Conservation (phyloP, 2,113 vertebrate genomes). For the Crotalus helleri region DNA sequence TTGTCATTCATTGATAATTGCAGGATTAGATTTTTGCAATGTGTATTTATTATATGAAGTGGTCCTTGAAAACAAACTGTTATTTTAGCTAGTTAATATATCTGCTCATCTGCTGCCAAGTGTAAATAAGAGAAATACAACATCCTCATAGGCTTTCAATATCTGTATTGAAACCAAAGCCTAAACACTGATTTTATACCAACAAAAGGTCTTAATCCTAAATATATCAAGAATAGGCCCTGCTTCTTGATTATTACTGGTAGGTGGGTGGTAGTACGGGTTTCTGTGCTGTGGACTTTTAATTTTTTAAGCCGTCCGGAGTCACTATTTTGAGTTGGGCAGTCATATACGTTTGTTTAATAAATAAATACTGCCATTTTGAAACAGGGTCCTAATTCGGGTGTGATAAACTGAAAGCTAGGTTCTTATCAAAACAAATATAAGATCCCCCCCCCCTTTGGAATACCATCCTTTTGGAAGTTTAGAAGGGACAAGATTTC, state of each 20-base stretch:
- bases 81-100: not conserved
- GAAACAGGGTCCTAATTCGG: not conserved
- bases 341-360: not conserved
- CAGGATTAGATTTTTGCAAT: not conserved
- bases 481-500: not conserved
- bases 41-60: not conserved
- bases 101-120: not conserved
- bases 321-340: not conserved
- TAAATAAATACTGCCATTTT: not conserved
- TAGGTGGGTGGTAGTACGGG: not conserved
- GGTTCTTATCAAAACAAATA: not conserved
- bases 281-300: not conserved
- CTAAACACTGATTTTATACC: not conserved
- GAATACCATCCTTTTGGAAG: not conserved
- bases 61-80: not conserved
- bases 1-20: not conserved
- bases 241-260: not conserved
- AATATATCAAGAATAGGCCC: not conserved
- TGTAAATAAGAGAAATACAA: not conserved
- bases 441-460: not conserved
- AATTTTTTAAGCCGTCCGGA: not conserved
- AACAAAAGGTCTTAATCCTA: not conserved
- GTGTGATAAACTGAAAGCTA: not conserved
- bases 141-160: not conserved
- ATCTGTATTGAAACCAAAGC: not conserved